Percentiles rank a stretch among this genome's conserved stretches.
Conservation (phyloP, 2,888 invertebrate genomes). For the Drosophila parthenogenetica region DNA sequence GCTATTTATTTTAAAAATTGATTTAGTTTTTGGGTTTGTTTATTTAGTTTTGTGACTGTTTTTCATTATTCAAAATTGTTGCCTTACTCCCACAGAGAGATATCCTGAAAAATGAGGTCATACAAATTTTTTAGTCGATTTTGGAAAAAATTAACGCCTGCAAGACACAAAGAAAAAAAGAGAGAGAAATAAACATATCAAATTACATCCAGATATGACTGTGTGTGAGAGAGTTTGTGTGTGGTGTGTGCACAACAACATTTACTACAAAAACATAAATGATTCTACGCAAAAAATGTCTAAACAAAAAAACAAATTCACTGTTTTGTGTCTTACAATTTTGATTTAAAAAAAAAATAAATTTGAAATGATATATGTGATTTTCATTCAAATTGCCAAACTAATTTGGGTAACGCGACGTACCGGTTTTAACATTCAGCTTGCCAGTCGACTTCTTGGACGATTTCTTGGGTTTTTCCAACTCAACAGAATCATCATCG, state of each 20-base stretch:
- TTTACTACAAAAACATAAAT: slow-evolving; percentile 12
- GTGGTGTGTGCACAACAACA: slow-evolving; percentile 48
- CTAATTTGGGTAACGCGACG: slow-evolving; percentile 88
- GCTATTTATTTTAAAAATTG: slow-evolving; percentile 34
- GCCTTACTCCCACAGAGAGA: slow-evolving; percentile 85
- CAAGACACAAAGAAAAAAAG: slow-evolving; percentile 83
- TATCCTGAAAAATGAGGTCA: slow-evolving; percentile 85
- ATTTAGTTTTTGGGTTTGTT: slow-evolving; percentile 21
- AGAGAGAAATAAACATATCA: slow-evolving; percentile 83
- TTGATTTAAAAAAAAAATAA: slow-evolving; percentile 25
- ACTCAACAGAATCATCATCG: slow-evolving; percentile 65
- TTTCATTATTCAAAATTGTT: slow-evolving; percentile 71
- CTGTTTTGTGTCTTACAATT: slow-evolving; percentile 57
- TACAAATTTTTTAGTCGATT: slow-evolving; percentile 85
- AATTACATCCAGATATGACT: slow-evolving; percentile 74
- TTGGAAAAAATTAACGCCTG: slow-evolving; percentile 85
- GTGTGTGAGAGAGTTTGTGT: slow-evolving; percentile 40
- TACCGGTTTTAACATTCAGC: slow-evolving; percentile 88
- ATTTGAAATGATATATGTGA: slow-evolving; percentile 19
- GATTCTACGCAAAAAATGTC: slow-evolving; percentile 5
- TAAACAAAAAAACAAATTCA: slow-evolving; percentile 11
- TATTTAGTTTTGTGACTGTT: slow-evolving; percentile 25
- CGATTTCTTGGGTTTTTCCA: slow-evolving; percentile 78
- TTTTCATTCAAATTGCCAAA: not conserved
- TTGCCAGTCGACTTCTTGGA: slow-evolving; percentile 81